phyloP scores from a whole-genome alignment of 2,113 vertebrate species.

The Ageneiosus marmoratus region DNA sequence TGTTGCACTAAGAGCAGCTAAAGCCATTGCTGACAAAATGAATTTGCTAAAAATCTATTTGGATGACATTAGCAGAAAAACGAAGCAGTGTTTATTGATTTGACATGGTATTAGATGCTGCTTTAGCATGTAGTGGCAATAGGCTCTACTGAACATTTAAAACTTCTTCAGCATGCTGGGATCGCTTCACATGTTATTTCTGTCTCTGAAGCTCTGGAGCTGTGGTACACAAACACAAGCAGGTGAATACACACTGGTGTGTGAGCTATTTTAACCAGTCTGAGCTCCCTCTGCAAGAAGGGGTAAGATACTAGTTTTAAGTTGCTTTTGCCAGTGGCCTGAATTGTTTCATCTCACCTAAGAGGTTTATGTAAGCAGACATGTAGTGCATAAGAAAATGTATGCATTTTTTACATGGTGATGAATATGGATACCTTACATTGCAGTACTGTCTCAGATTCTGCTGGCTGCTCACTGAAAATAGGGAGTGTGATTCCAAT shows the following conservation, averaged over 20 bases:
- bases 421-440: constrained; percentile 32
- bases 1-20: background rate
- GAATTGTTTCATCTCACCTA: constrained; percentile 22
- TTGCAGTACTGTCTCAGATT: constrained; percentile 19
- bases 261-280: constrained; percentile 54
- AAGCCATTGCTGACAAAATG: background rate
- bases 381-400: constrained; percentile 24
- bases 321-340: constrained; percentile 37
- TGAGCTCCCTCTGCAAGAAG: constrained; percentile 20
- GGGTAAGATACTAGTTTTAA: constrained; percentile 13
- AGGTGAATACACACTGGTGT: constrained; percentile 2
- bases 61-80: background rate
- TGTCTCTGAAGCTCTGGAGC: constrained; percentile 47
- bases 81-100: background rate
- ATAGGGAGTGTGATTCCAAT: constrained; percentile 31
- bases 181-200: constrained; percentile 51
- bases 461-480: constrained; percentile 1
- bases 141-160: constrained; percentile 16
- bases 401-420: constrained; percentile 3
- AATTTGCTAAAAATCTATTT: constrained; percentile 10
- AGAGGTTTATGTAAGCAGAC: constrained; percentile 12
- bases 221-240: constrained; percentile 22
- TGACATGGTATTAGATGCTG: background rate
- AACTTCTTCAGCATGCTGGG: constrained; percentile 35
- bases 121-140: background rate